Evolutionary conservation across 1,140 invertebrate genomes (phyloP), one percentile per base, ranked within the genome.

Genomic region (Tetragnatha versicolor): DNA sequence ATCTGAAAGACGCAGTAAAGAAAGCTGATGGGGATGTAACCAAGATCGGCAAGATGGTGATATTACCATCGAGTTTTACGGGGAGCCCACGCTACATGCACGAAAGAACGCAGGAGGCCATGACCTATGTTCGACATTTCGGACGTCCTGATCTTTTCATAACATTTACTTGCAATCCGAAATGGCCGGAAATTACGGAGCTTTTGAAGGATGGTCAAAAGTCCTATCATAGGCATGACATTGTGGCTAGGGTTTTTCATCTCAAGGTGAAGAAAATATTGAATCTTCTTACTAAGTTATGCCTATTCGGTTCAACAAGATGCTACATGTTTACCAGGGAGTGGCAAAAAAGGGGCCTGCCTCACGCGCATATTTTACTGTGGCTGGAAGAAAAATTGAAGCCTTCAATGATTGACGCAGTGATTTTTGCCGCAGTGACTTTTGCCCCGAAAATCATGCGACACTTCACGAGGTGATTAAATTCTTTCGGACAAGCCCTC

Each of bases 101-200:
- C 12, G 77, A 86, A 72, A 49, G 81, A 5, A 83, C 81, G 33
- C 86, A 88, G 82, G 87, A 89, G 83, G 85, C 86, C 1, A 86
- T 88, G 84, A 81, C 84, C 4, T 89, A 88, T 82, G 88, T 89
- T 7, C 81, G 86, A 9, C 72, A 82, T 35, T 86, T 84, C 83
- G 88, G 88, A 17, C 81, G 83, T 39, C 86, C 87, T 20, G 83
- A 84, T 73, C 73, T 87, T 3, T 88, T 89, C 69, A 85, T 88
- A 31, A 89, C 87, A 31, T 86, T 89, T 31, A 89, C 88, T 17
- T 86, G 83, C 65, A 89, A 88, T 82, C 85, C 86, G 31, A 81
- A 80, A 10, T 87, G 86, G 84, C 20, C 63, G 6, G 85, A 88
- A 80, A 87, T 88, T 12, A 58, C 42, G 61, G 47, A 82, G 29